phyloP scores from a whole-genome alignment of 2,888 invertebrate genomes.

The Leptopilina syphax region DNA sequence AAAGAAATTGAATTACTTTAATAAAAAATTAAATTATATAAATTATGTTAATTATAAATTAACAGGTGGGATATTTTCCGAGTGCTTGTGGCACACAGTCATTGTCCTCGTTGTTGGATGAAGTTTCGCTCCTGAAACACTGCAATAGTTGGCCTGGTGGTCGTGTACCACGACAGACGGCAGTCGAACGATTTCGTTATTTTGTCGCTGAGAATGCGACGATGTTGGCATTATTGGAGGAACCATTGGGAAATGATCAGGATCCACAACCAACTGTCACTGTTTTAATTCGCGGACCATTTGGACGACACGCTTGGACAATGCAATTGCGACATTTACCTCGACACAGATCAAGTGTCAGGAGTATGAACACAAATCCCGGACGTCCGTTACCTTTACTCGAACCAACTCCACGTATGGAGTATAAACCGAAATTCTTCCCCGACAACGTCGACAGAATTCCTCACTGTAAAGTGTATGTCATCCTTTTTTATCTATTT shows the following conservation, averaged over 20 bases:
- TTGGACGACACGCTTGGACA: slow-evolving; percentile 97
- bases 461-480: slow-evolving; percentile 89
- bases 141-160: slow-evolving; percentile 82
- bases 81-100: slow-evolving; percentile 91
- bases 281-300: slow-evolving; percentile 93
- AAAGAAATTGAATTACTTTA: background rate
- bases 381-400: slow-evolving; percentile 88
- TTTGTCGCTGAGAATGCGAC: slow-evolving; percentile 95
- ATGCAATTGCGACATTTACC: slow-evolving; percentile 92
- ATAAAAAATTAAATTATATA: no score
- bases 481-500: slow-evolving; percentile 55
- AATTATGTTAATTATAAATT: slow-evolving; percentile 40
- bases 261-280: slow-evolving; percentile 96
- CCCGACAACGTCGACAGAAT: slow-evolving; percentile 89
- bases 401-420: slow-evolving; percentile 83
- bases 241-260: slow-evolving; percentile 93
- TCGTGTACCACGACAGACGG: slow-evolving; percentile 79
- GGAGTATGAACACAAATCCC: slow-evolving; percentile 81
- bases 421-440: slow-evolving; percentile 86
- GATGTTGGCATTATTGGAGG: slow-evolving; percentile 92
- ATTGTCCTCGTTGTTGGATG: slow-evolving; percentile 91
- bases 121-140: slow-evolving; percentile 88
- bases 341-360: slow-evolving; percentile 86
- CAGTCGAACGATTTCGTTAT: slow-evolving; percentile 87
- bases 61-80: slow-evolving; percentile 88